Percentiles rank a stretch among this genome's conserved stretches.
Conservation (phyloP, 2,797 vertebrate genomes). For the Onychomys torridus region DNA sequence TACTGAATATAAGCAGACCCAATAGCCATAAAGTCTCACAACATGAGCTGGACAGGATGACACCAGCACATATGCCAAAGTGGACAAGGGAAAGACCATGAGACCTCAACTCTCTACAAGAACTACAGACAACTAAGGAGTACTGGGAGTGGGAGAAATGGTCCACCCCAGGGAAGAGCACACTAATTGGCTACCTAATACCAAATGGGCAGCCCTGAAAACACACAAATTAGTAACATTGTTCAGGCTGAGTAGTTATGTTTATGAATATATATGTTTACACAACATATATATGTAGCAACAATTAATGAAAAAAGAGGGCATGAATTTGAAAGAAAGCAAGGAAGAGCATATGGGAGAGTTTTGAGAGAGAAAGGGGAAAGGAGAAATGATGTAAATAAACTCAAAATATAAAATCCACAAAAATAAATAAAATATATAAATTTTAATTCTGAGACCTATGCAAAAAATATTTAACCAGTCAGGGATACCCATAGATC, state of each 20-base stretch:
- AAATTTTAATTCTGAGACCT: constrained; percentile 30
- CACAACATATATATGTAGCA: background rate
- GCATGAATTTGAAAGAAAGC: background rate
- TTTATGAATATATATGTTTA: background rate
- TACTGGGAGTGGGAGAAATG: background rate
- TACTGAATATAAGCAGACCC: constrained; percentile 9
- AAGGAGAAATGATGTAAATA: background rate
- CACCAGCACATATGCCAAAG: background rate
- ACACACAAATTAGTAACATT: no score
- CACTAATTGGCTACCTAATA: no score
- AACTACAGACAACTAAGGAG: background rate
- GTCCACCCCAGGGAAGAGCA: background rate
- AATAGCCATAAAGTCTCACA: no score
- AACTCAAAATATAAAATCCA: background rate
- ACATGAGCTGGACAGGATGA: background rate
- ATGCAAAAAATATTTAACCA: constrained; percentile 18
- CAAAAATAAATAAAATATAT: background rate
- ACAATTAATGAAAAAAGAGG: background rate
- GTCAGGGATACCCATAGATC: background rate
- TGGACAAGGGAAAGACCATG: background rate
- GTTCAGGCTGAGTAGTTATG: background rate
- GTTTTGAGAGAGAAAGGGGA: background rate
- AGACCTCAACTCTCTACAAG: no score
- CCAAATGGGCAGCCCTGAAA: background rate
- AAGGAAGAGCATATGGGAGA: background rate